Percentiles rank a stretch among this genome's conserved stretches.
phyloP scores from a whole-genome alignment of 92 coral and sea anemone genomes.

The Micromussa lordhowensis region DNA sequence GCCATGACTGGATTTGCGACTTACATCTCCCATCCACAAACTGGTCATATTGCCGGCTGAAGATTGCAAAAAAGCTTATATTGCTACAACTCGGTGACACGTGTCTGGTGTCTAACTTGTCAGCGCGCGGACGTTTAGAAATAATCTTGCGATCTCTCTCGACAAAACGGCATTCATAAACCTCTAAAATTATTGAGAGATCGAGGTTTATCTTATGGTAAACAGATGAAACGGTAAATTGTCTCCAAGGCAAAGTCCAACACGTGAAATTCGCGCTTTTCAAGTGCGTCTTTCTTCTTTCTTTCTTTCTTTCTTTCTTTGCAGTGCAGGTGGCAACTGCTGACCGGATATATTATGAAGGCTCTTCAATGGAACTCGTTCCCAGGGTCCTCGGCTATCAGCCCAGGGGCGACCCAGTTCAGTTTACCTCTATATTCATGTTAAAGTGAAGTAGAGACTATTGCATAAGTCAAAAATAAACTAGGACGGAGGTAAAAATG shows the following conservation, averaged over 20 bases:
- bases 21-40: slow-evolving; percentile 99
- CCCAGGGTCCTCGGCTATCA: no score
- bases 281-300: no score
- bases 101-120: not conserved
- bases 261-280: not conserved
- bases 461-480: no score
- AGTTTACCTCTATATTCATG: no score
- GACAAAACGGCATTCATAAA: not conserved
- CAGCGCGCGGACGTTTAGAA: not conserved
- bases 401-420: no score
- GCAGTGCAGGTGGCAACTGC: no score
- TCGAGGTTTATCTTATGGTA: not conserved
- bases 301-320: no score
- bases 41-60: slow-evolving; percentile 69
- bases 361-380: no score
- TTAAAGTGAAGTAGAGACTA: no score
- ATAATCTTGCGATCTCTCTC: not conserved
- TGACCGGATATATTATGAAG: no score
- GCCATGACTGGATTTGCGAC: slow-evolving; percentile 13
- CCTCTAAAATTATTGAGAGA: not conserved
- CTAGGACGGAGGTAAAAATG: no score
- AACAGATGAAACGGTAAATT: not conserved
- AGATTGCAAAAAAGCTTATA: not conserved
- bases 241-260: not conserved
- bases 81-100: not conserved